These are phyloP conservation scores for Falco cherrug DNA, from an alignment of 2,797 vertebrate species.

Conservation along the genomic window DNA sequence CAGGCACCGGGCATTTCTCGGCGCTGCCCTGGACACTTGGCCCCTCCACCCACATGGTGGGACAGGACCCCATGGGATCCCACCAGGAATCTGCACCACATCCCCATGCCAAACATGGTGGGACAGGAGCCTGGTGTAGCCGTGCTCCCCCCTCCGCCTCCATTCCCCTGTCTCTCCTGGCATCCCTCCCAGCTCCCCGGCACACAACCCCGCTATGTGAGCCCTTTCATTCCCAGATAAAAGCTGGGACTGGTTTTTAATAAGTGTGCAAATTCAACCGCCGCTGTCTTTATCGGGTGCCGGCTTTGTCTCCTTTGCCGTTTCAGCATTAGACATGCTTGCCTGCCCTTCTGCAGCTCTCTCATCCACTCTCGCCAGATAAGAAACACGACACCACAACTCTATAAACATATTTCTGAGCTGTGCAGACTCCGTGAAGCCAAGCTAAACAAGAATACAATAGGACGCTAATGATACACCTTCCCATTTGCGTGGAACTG, in stretches of 20 bases:
- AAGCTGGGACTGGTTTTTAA: neutral
- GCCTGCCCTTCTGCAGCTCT: neutral
- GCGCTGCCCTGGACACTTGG: fast-evolving
- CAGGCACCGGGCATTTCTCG: neutral
- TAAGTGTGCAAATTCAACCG: neutral
- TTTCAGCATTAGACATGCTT: neutral
- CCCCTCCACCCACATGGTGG: fast-evolving
- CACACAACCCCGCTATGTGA: neutral
- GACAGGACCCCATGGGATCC: neutral
- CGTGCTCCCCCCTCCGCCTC: neutral
- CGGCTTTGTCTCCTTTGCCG: neutral
- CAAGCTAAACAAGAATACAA: neutral
- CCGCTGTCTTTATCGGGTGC: neutral
- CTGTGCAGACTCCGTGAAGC: neutral
- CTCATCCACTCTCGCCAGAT: neutral
- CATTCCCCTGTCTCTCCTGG: neutral
- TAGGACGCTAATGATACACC: neutral
- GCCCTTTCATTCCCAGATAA: neutral
- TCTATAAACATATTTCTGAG: neutral
- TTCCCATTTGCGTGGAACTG: neutral
- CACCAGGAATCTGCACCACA: too few relatives aligned
- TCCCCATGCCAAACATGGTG: fast-evolving
- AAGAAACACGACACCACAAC: neutral
- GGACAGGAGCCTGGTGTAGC: neutral
- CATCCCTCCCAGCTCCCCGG: neutral